These are phyloP conservation scores for Gorsachius magnificus DNA, from an alignment of 2,797 vertebrate genomes.

Conservation along the genomic window DNA sequence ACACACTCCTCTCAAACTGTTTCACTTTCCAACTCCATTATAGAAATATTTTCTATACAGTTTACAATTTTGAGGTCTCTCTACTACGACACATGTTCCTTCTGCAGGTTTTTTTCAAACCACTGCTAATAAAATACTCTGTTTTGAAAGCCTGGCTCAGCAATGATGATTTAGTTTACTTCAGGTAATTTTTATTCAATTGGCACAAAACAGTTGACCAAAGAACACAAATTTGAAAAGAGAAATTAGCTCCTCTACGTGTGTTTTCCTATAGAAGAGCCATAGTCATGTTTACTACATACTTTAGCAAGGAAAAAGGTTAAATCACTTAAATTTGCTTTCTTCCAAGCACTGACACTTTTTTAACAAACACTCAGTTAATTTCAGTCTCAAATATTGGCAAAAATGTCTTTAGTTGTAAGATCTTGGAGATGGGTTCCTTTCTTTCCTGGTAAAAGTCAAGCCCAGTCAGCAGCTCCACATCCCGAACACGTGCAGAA, in stretches of 20 bases:
- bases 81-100: not conserved
- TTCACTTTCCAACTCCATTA: not conserved
- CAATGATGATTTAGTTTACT: not conserved
- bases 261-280: not conserved
- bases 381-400: conserved; percentile 72
- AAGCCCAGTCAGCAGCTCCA: conserved; percentile 91
- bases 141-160: not conserved
- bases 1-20: not conserved
- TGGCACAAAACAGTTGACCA: not conserved
- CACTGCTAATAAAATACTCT: not conserved
- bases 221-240: not conserved
- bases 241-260: not conserved
- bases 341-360: not conserved
- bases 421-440: conserved; percentile 81
- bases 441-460: conserved; percentile 89
- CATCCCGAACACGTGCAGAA: conserved; percentile 85
- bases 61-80: not conserved
- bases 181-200: not conserved
- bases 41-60: not conserved
- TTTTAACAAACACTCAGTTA: conserved; percentile 26
- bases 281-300: not conserved
- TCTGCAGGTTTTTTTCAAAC: not conserved
- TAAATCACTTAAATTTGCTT: not conserved
- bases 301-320: not conserved
- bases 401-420: conserved; percentile 90